Conservation (phyloP, 2,113 vertebrate genomes). For the Salvator merianae region DNA sequence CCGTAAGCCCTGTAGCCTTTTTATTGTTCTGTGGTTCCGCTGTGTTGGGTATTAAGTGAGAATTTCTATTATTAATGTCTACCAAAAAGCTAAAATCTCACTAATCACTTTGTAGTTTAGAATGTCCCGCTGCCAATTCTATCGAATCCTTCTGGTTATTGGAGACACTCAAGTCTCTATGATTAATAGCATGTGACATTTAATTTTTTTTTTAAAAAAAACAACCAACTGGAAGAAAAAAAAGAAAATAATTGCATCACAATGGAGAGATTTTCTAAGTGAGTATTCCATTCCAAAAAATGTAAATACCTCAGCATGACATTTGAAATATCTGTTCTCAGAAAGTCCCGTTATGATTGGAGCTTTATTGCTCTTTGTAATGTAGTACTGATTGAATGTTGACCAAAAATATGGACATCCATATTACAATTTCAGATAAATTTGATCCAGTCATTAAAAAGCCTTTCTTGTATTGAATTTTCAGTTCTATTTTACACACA, state of each 20-base stretch:
- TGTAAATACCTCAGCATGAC: not conserved
- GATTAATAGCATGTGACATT: slow-evolving; percentile 67
- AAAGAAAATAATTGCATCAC: slow-evolving; percentile 34
- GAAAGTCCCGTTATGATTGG: not conserved
- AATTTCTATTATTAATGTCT: slow-evolving; percentile 60
- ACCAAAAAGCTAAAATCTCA: slow-evolving; percentile 49
- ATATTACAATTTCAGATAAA: not conserved
- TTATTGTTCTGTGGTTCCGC: slow-evolving; percentile 71
- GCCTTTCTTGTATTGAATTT: not conserved
- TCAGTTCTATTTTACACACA: not conserved
- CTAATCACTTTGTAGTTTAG: slow-evolving; percentile 60
- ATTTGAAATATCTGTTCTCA: not conserved
- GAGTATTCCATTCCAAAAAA: not conserved
- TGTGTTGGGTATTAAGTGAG: slow-evolving; percentile 69
- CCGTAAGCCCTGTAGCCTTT: slow-evolving; percentile 51
- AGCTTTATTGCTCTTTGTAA: not conserved
- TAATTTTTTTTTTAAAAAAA: slow-evolving; percentile 27
- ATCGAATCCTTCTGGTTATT: slow-evolving; percentile 45
- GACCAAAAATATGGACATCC: not conserved
- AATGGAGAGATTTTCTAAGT: not conserved
- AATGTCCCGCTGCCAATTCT: slow-evolving; percentile 65
- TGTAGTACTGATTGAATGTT: not conserved
- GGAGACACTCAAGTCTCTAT: slow-evolving; percentile 54
- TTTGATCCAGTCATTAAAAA: not conserved
- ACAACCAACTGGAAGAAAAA: not conserved